Conservation (phyloP, 1,140 invertebrate species). For the Choristoneura fumiferana region DNA sequence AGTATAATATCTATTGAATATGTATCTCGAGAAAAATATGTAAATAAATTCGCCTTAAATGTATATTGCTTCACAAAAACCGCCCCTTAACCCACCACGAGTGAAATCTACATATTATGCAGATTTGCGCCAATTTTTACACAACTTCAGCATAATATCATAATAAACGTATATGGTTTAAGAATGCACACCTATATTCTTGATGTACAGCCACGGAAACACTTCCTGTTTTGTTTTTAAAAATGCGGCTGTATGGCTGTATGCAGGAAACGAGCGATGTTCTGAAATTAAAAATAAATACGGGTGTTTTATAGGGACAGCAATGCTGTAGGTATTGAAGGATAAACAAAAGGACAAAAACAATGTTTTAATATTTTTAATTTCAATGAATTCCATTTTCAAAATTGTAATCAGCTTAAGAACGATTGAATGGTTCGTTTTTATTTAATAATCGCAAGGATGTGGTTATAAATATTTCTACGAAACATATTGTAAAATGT, state of each 20-base stretch:
- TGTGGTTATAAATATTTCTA: too few species aligned
- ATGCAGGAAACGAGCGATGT: constrained; percentile 13
- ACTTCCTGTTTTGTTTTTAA: constrained; percentile 12
- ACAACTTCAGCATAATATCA: constrained; percentile 26
- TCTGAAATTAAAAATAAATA: constrained; percentile 17
- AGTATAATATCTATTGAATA: background rate
- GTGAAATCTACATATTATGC: constrained; percentile 44
- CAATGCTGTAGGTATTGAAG: constrained; percentile 4
- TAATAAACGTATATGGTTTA: constrained; percentile 14
- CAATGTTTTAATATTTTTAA: too few species aligned
- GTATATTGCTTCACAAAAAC: constrained; percentile 20
- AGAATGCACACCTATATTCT: constrained; percentile 11
- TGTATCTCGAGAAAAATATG: constrained; percentile 30
- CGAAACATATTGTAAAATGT: too few species aligned
- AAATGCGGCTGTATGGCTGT: constrained; percentile 14
- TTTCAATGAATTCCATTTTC: too few species aligned
- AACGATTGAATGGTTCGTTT: too few species aligned
- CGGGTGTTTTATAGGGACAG: background rate
- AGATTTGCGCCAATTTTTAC: constrained; percentile 42
- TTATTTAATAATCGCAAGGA: too few species aligned
- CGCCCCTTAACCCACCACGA: constrained; percentile 12
- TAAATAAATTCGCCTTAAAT: constrained; percentile 22
- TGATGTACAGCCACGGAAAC: constrained; percentile 10
- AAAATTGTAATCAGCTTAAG: too few species aligned
- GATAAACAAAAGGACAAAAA: too few species aligned